Evolutionary conservation across 2,113 vertebrate species (phyloP).

Genomic region (Callocephalon fimbriatum): DNA sequence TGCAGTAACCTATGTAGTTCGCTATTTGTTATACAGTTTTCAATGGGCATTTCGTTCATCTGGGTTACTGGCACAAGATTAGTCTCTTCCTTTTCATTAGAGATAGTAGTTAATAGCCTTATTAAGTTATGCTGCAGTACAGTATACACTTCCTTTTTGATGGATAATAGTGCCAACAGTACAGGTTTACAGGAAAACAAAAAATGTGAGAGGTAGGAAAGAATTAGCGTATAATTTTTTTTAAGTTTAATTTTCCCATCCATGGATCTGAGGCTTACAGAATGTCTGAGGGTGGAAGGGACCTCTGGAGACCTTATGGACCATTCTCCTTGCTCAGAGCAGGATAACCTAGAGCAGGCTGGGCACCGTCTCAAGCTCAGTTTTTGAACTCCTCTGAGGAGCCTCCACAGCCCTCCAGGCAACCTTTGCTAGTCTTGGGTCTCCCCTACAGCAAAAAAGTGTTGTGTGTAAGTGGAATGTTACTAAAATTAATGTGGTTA

Average conservation of each 20-base stretch:
- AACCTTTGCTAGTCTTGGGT: neutral
- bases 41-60: neutral
- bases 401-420: neutral
- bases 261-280: neutral
- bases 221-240: neutral
- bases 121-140: neutral
- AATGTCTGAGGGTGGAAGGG: neutral
- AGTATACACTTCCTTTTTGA: neutral
- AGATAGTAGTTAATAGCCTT: neutral
- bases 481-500: neutral
- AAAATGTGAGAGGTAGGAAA: neutral
- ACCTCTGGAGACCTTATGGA: neutral
- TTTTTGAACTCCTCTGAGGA: neutral
- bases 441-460: neutral
- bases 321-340: neutral
- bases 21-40: neutral
- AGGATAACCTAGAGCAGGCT: neutral
- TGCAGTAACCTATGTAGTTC: neutral
- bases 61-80: neutral
- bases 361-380: accelerated
- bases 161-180: neutral
- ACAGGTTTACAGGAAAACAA: neutral
- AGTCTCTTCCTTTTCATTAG: neutral
- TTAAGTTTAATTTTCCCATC: neutral
- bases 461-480: neutral